Evolutionary conservation across 2,888 invertebrate species (phyloP), one percentile per base, ranked within the genome.

Genomic region (Drosophila gaucha): DNA sequence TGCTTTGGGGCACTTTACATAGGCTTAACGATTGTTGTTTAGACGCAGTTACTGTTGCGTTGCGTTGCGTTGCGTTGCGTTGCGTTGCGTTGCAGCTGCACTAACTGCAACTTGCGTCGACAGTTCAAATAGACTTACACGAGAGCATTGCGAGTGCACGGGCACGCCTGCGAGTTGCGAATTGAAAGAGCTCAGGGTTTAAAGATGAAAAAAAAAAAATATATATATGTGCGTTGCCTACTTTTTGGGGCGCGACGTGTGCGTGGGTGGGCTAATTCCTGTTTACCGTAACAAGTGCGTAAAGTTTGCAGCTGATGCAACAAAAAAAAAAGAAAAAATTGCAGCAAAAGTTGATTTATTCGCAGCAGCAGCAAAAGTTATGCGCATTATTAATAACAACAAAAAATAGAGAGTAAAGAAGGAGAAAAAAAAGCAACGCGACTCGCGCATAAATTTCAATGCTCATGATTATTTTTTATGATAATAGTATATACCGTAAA

Each of bases 1-100:
- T 79, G 64, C 72, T 69, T 64, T 67, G 50, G 60, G 85, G 85
- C 73, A 86, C 87, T 80, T 80, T 62, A 67, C 77, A 67, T 54
- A 67, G 60, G 80, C 87, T 73, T 84, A 76, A 86, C 73, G 65
- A 77, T 84, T 84, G 80, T 80, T 87, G 78, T 84, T 87, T 85
- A 80, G 80, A 67, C 66, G 84, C 80, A 80, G 87, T 72, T 73
- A 66, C 84, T 75, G 76, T 82, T 69, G 57, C 86, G 36, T 50
- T 80, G 51, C 74, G 36, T 50, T 80, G 51, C 74, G 36, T 50
- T 80, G 51, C 74, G 76, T 82, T 69, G 57, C 86, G 76, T 82
- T 69, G 57, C 86, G 76, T 82, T 69, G 57, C 86, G 36, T 50
- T 80, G 51, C 74, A 68, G 76, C 65, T 82, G 30, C 67, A 65